These are phyloP conservation scores for Phaonia tiefii DNA, from an alignment of 2,888 invertebrate genomes.

Conservation along the genomic window DNA sequence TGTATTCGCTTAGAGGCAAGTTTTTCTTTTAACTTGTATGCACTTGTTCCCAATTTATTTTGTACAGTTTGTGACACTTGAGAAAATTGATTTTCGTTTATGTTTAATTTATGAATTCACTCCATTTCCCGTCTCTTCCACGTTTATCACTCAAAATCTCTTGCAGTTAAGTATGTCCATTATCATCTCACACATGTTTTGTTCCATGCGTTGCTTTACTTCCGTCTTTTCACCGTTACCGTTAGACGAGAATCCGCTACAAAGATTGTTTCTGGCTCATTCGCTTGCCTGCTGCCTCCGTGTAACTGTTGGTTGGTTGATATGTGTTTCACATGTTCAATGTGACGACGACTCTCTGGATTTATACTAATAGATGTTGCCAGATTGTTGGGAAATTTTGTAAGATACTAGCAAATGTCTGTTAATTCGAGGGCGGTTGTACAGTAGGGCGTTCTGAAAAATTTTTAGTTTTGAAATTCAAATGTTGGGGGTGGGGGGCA, in stretches of 20 bases:
- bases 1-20: neutral
- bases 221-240: slow-evolving; percentile 61
- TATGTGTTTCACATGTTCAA: slow-evolving; percentile 8
- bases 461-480: no score
- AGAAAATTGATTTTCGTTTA: slow-evolving; percentile 24
- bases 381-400: neutral
- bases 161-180: neutral
- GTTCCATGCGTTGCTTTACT: neutral
- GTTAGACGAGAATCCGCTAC: slow-evolving; percentile 19
- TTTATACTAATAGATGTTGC: slow-evolving; percentile 14
- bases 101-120: neutral
- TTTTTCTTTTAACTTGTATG: no score
- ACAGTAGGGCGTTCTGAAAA: no score
- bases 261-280: slow-evolving; percentile 53
- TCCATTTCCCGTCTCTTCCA: neutral
- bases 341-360: slow-evolving; percentile 5
- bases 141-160: neutral
- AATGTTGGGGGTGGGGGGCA: no score
- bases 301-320: slow-evolving; percentile 3
- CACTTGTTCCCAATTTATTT: no score
- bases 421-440: no score
- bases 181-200: slow-evolving; percentile 1
- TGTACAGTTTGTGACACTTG: neutral
- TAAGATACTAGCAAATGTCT: no score
- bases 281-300: slow-evolving; percentile 10